phyloP scores from a whole-genome alignment of 2,113 vertebrate genomes.

The Pseudorasbora parva region DNA sequence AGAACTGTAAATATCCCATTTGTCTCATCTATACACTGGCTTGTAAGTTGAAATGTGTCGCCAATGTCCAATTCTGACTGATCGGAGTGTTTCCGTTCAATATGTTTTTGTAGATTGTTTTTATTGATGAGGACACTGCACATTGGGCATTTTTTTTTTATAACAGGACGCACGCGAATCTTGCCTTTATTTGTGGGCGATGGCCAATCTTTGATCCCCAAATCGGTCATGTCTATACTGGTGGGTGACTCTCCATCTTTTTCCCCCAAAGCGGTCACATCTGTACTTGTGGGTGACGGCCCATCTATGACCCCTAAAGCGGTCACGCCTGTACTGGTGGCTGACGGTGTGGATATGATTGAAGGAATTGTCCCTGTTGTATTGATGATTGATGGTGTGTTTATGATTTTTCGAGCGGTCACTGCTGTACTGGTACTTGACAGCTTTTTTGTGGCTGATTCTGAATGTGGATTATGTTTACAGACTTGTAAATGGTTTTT shows the following conservation, averaged over 20 bases:
- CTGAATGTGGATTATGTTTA: neutral
- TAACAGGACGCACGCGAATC: neutral
- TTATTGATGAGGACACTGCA: constrained; percentile 27
- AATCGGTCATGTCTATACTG: neutral
- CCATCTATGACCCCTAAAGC: neutral
- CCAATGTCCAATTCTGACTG: neutral
- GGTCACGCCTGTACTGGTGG: neutral
- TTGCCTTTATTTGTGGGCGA: neutral
- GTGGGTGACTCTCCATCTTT: neutral
- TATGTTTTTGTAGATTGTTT: constrained; percentile 24
- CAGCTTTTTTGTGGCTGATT: neutral
- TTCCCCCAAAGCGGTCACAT: neutral
- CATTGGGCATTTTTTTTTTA: constrained; percentile 34
- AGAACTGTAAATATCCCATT: constrained; percentile 18
- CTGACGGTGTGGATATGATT: neutral
- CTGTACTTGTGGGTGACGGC: neutral
- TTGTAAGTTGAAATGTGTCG: constrained; percentile 15
- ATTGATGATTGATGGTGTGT: neutral
- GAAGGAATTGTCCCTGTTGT: neutral
- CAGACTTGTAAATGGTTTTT: constrained; percentile 28
- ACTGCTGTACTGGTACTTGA: neutral
- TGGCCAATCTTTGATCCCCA: neutral
- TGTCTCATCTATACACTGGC: constrained; percentile 17
- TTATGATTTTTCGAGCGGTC: neutral
- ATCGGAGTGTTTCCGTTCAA: constrained; percentile 39